Conservation (phyloP, 2,113 vertebrate species). For the Marcusenius ussheri region DNA sequence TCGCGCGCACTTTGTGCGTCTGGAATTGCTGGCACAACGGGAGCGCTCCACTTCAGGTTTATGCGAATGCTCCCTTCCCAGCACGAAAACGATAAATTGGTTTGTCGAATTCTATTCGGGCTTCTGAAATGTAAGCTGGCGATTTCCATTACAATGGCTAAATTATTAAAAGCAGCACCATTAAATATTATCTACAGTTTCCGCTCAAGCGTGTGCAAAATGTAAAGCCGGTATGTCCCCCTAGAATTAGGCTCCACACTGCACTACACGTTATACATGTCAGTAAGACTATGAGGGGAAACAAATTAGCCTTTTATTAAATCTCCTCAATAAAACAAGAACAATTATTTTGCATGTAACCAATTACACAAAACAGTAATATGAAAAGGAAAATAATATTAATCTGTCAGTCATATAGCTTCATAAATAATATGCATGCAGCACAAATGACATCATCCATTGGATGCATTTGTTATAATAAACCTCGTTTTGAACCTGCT, state of each 20-base stretch:
- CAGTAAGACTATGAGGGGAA: neutral
- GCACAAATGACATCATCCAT: neutral
- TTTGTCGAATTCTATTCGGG: neutral
- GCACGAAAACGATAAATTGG: neutral
- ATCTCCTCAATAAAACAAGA: neutral
- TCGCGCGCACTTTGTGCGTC: neutral
- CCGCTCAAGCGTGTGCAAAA: neutral
- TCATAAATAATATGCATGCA: neutral
- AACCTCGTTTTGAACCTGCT: neutral
- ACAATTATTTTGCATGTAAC: neutral
- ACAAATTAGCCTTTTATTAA: conserved; percentile 3
- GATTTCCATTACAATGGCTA: neutral
- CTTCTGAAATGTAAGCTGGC: neutral
- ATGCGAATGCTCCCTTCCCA: neutral
- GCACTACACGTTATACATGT: neutral
- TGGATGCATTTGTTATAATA: neutral
- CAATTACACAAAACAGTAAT: neutral
- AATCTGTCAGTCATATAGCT: neutral
- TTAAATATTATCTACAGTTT: neutral
- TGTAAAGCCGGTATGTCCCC: neutral
- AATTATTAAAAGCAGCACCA: neutral
- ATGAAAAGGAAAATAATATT: neutral
- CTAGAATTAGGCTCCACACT: neutral
- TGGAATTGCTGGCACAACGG: neutral
- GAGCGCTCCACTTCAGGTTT: neutral